Evolutionary conservation across 1,140 invertebrate genomes (phyloP), one percentile per base, ranked within the genome.

Genomic region (Drosophila triauraria): DNA sequence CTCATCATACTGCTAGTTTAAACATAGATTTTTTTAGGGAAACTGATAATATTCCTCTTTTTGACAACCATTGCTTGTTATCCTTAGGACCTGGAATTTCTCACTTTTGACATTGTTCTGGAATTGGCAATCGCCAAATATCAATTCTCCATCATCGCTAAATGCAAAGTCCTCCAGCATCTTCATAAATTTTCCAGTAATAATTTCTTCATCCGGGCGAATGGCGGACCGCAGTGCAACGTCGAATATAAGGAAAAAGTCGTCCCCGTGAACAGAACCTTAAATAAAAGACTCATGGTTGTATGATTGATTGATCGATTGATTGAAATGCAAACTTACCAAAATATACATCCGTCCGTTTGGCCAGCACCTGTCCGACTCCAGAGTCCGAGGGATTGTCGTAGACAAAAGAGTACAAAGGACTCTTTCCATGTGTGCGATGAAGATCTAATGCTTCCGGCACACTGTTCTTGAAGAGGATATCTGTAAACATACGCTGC

Each of bases 221-320:
- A 27, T 13, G 57, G 12, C 0, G 40, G 1, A 25, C 48, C 57
- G 15, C 9, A 40, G 23, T 4, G 17, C 1, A 59, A 61, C 70
- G 42, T 43, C 48, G 15, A 88, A 75, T 6, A 88, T 86, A 44
- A 88, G 53, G 44, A 78, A 83, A 32, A 70, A 80, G n/a, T 88
- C 84, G 42, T 88, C 84, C 12, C 77, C 77, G 61, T 88, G 84
- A 1, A 72, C 68, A 20, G 84, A 86, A 38, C 84, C 84, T 88
- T 10, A 3, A 13, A 46, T n/a, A 17, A 46, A 23, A 7, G 0
- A 30, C 8, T 9, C 12, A 13, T 53, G 9, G 0, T 43, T 17
- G 0, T 58, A 42, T 4, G 8, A 27, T n/a, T 9, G 15, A 15
- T 15, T n/a, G 2, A 4, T 27, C 0, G 12, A 15, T 23, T 54